Percentiles rank a stretch among this genome's conserved stretches.
Conservation (phyloP, 1,140 invertebrate species). For the Caenorhabditis brenneri region DNA sequence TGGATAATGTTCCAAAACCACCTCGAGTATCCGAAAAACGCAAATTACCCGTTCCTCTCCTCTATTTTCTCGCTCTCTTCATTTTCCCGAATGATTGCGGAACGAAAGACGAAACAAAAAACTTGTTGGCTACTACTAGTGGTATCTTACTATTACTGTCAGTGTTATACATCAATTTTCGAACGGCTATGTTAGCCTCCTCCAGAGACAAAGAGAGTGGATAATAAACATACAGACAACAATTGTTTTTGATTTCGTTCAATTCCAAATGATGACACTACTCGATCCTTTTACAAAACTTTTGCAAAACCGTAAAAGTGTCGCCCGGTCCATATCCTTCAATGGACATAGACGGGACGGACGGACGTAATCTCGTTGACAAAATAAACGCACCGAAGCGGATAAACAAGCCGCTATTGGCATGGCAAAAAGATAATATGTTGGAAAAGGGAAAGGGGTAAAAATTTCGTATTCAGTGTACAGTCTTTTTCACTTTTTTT, state of each 20-base stretch:
- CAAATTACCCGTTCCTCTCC: not conserved
- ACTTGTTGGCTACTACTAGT: not conserved
- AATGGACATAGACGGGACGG: not conserved
- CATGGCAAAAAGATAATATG: not conserved
- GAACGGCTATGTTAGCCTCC: not conserved
- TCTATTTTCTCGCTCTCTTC: not conserved
- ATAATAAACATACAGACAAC: not conserved
- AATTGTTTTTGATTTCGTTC: no score
- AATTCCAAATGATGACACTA: no score
- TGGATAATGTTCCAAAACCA: conserved; percentile 31
- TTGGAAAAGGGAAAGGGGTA: not conserved
- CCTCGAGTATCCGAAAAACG: not conserved
- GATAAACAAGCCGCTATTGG: conserved; percentile 38
- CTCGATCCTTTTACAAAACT: no score
- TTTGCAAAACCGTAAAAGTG: conserved; percentile 16
- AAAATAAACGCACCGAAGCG: conserved; percentile 38
- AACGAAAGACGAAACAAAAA: not conserved
- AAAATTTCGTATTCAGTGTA: not conserved
- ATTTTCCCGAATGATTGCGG: conserved; percentile 23
- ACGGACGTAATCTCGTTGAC: conserved; percentile 29
- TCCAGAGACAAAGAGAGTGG: not conserved
- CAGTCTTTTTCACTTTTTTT: conserved; percentile 1
- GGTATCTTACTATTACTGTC: not conserved
- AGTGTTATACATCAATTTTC: conserved; percentile 2
- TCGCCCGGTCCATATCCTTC: not conserved